Evolutionary conservation across 2,888 invertebrate species (phyloP).

Genomic region (Mimachlamys varia): DNA sequence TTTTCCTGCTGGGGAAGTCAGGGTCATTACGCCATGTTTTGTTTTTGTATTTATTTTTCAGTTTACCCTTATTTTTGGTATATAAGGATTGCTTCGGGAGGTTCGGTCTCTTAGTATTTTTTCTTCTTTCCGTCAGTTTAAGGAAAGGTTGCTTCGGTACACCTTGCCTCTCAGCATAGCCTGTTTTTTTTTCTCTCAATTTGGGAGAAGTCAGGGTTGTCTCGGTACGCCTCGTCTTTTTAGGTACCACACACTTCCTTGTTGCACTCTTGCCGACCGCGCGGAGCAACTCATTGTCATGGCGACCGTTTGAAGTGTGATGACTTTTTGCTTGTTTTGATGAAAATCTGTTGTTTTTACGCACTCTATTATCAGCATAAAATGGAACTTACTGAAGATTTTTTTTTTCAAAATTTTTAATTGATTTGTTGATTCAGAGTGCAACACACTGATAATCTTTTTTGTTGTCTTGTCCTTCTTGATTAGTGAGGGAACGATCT

Average conservation of each 20-base stretch:
- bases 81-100: too few species aligned
- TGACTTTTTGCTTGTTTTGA: background rate
- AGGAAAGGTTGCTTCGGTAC: too few species aligned
- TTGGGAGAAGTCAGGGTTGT: background rate
- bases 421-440: slow-evolving; percentile 23
- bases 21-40: background rate
- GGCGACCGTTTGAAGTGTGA: background rate
- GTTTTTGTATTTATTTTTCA: background rate
- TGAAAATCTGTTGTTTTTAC: slow-evolving; percentile 22
- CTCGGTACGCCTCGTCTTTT: background rate
- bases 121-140: too few species aligned
- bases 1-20: background rate
- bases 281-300: background rate
- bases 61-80: background rate
- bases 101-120: too few species aligned
- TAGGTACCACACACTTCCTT: background rate
- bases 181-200: background rate
- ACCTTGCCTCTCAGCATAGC: too few species aligned
- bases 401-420: background rate
- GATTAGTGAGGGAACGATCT: background rate
- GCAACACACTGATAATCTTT: background rate
- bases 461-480: background rate
- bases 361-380: background rate
- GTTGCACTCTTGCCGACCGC: background rate
- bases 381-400: background rate